Base-by-base conservation (phyloP, 2,113 vertebrate genomes). In the Scatophagus argus region DNA sequence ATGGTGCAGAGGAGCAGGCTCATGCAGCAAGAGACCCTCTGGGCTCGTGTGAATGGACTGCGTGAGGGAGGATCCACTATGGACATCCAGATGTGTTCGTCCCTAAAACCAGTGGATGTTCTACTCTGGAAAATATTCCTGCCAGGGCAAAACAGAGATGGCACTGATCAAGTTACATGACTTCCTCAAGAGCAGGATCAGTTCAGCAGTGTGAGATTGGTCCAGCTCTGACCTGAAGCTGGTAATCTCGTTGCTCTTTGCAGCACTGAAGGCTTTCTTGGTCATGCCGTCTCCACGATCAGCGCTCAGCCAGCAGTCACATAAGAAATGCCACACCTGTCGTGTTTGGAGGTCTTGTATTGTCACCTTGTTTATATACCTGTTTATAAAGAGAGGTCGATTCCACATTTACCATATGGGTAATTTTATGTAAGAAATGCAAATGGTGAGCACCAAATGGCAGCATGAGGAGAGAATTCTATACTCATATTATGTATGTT, bases 11-110 rank as follows among this genome's bases (percentile, higher is more conserved):
- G 94, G 44, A 96, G 94, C 55, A 96, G 92, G 55, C 90, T 90
- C 94, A 95, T 94, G 87, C 95, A 96, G 87, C 95, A 96, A 10
- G 94, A 94, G 58, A 96, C 94, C 59, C 95, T 90, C 86, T 96
- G 95, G 14, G 93, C 94, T 1, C 95, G 93, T 1, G 93, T 95
- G 88, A 96, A 96, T 0, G 94, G 93, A 68, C 95, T 95, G 1
- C 93, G 93, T 2, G 92, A 90, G 4, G 95, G 95, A 3, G 95
- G 94, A 88, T 95, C 92, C 73, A 95, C 83, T 0, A 95, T 83
- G 36, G 95, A 96, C 74, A 96, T 89, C 95, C 95, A 96, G 71
- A 96, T 95, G 87, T 96, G 95, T 74, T 95, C 93, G 17, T 96
- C 95, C 58, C 94, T 90, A 39, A 96, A 93, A 25, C 94, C 95